Evolutionary conservation across 1,140 invertebrate species (phyloP), one percentile per base, ranked within the genome.

Genomic region (Heterodera carotae): DNA sequence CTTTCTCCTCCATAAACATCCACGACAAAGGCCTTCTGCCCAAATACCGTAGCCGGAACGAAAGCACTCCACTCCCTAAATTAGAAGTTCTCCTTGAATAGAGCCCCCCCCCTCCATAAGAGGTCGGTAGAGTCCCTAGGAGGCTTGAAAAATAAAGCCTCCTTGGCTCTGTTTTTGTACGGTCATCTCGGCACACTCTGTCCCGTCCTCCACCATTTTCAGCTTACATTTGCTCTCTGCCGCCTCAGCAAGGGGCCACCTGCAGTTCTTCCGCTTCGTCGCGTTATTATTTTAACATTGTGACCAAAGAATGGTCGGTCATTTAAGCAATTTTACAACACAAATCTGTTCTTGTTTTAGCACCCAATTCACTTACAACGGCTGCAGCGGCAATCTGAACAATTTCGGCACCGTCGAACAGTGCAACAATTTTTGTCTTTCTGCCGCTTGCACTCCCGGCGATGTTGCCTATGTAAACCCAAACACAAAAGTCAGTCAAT

Each of bases 361-460:
- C 78, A 88, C 85, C 7, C 86, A 84, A 76, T 86, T 86, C 73
- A 88, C 85, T 15, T 86, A 88, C 82, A 85, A 87, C 73, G 85
- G 85, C 53, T 86, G 85, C 76, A 82, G 75, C 67, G 85, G 85
- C 33, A 82, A 81, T 43, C 15, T 81, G 33, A 79, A 79, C 81
- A 86, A 86, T 66, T 86, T 86, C 75, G 83, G 80, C 33, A 87
- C 84, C 0, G 29, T 86, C 39, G 85, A 87, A 67, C 80, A 86
- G 72, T 86, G 84, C 62, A 86, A 86, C 78, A 86, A 86, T 72
- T 86, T 88, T 75, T 86, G 84, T 76, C 76, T 86, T 25, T 86
- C 84, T 1, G 84, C 85, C 60, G 86, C 85, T n/a, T 86, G 85
- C 69, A 84, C 85, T 31, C 86, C 85, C 29, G 85, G 84, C 70